These are phyloP conservation scores for Centroberyx gerrardi DNA, from an alignment of 2,797 vertebrate species.

Conservation along the genomic window DNA sequence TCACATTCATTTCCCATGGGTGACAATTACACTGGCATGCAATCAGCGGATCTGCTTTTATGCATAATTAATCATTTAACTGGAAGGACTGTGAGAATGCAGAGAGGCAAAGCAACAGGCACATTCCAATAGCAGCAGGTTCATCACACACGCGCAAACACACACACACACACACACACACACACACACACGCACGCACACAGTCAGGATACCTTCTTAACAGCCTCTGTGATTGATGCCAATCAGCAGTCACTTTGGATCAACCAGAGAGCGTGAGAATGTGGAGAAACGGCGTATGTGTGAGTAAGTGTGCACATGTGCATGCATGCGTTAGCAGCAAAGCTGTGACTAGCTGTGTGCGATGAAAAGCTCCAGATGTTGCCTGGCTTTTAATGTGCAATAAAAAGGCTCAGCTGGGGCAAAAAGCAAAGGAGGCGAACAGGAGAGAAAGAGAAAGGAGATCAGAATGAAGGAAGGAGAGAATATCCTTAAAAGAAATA, in stretches of 20 bases:
- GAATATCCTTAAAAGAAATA: conserved; percentile 85
- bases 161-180: conserved; percentile 23
- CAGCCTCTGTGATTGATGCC: conserved; percentile 80
- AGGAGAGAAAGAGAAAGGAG: conserved; percentile 68
- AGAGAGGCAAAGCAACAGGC: conserved; percentile 62
- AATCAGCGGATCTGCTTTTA: conserved; percentile 72
- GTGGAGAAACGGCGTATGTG: conserved; percentile 59
- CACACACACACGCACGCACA: conserved; percentile 17
- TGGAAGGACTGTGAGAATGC: conserved; percentile 73
- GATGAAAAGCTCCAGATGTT: conserved; percentile 93
- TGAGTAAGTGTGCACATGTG: conserved; percentile 72
- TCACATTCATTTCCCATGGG: conserved; percentile 69
- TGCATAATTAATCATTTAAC: conserved; percentile 82
- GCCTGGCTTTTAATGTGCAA: conserved; percentile 91
- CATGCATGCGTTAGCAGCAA: conserved; percentile 81
- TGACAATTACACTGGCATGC: conserved; percentile 75
- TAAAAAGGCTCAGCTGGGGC: conserved; percentile 91
- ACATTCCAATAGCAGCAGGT: conserved; percentile 81
- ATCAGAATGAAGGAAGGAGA: conserved; percentile 83
- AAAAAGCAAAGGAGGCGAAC: conserved; percentile 87
- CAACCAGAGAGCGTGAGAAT: conserved; percentile 87
- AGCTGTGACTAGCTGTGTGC: conserved; percentile 82
- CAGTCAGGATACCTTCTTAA: conserved; percentile 70
- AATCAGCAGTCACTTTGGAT: conserved; percentile 84
- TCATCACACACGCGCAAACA: conserved; percentile 36